A percentile compares a stretch with the other conserved stretches of the same genome.
These are phyloP conservation scores for Scomber japonicus DNA, from an alignment of 2,113 vertebrate genomes.

Conservation along the genomic window DNA sequence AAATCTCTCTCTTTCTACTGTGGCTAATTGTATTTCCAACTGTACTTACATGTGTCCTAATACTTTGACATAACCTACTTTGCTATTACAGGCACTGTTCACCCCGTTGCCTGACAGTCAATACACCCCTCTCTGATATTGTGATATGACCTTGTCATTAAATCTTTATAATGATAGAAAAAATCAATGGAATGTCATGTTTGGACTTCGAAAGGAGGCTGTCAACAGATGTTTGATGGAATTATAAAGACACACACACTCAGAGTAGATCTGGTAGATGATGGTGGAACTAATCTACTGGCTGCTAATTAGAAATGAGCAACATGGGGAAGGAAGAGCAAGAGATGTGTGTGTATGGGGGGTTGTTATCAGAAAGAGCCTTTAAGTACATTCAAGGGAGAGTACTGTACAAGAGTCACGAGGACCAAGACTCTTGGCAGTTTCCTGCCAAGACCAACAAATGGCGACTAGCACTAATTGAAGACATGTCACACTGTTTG, in stretches of 20 bases:
- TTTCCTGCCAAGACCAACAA: conserved; percentile 16
- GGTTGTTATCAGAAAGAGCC: not conserved
- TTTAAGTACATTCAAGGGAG: conserved; percentile 22
- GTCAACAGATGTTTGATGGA: conserved; percentile 50
- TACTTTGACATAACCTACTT: conserved; percentile 15
- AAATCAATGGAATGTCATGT: conserved; percentile 57
- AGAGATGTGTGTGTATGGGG: not conserved
- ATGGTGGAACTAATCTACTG: conserved; percentile 55
- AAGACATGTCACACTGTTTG: conserved; percentile 39
- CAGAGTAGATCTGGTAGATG: conserved; percentile 39
- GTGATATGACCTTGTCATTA: conserved; percentile 58
- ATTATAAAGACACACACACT: conserved; percentile 27
- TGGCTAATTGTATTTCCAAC: not conserved
- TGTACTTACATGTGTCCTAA: not conserved
- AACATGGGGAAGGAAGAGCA: conserved; percentile 30
- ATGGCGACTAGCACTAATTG: conserved; percentile 22
- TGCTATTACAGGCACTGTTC: conserved; percentile 31
- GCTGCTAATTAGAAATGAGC: conserved; percentile 55
- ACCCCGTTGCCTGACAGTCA: conserved; percentile 35
- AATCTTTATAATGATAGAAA: conserved; percentile 51
- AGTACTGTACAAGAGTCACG: conserved; percentile 16
- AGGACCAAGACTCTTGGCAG: conserved; percentile 1
- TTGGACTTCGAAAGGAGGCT: conserved; percentile 41
- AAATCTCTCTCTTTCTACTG: not conserved
- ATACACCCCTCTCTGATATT: conserved; percentile 33